Evolutionary conservation across 2,113 vertebrate species (phyloP).

Genomic region (Pterocles orientalis): DNA sequence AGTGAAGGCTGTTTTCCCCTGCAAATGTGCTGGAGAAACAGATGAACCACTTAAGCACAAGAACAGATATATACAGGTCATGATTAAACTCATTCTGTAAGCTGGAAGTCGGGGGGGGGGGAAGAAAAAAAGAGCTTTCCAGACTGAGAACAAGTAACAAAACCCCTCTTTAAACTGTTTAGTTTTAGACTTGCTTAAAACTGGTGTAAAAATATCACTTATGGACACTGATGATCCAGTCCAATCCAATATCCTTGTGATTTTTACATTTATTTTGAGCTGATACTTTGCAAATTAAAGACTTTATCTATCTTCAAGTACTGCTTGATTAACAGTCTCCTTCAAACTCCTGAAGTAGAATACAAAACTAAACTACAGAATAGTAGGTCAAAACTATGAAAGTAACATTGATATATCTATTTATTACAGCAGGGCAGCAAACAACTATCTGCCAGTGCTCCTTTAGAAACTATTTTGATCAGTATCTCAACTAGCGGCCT

Average conservation of each 20-base stretch:
- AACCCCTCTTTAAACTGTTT: neutral
- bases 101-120: neutral
- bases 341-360: neutral
- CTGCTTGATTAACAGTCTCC: neutral
- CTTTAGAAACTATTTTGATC: neutral
- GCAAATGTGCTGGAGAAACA: neutral
- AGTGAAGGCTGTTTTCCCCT: neutral
- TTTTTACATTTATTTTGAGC: neutral
- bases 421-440: neutral
- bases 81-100: neutral
- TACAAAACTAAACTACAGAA: neutral
- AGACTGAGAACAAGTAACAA: neutral
- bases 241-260: neutral
- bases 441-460: neutral
- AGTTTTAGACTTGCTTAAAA: neutral
- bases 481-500: neutral
- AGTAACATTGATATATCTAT: neutral
- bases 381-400: neutral
- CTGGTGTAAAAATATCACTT: neutral
- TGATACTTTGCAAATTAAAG: neutral
- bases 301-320: neutral
- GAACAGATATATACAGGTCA: neutral
- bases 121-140: neutral
- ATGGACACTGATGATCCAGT: neutral
- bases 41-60: neutral